Evolutionary conservation across 1,140 invertebrate genomes (phyloP), one percentile per base, ranked within the genome.

Genomic region (Drosophila chauvacae): DNA sequence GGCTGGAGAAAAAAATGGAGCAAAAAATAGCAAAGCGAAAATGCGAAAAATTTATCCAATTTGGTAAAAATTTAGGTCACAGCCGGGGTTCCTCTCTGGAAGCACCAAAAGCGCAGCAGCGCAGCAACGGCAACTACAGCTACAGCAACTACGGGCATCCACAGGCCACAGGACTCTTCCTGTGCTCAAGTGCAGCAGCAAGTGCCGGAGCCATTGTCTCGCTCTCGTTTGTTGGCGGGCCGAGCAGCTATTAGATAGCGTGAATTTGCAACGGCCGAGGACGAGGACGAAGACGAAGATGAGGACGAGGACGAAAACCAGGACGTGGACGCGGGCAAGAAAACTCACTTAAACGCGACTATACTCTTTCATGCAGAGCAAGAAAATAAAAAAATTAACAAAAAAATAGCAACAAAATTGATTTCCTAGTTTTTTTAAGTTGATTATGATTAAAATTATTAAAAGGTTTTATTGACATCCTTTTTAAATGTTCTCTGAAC

Each of bases 41-140:
- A 91, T 91, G 90, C 90, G 90, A 91, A 91, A 91, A 91, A 91
- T 91, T 86, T 91, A 91, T 91, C 90, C 90, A 91, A 91, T 91
- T 91, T 91, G 90, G 90, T 90, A 91, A 91, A 91, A 91, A 91
- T 91, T 91, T 91, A 78, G 90, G 90, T 91, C 90, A 91, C 81
- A 90, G 72, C 78, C 80, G 75, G 77, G 88, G 64, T 77, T 58
- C 53, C 62, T 50, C 55, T 55, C 79, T 86, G 72, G 63, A 80
- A 83, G 72, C 68, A 50, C 68, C 73, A 87, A 87, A 90, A 87
- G 84, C 77, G 84, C 84, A 86, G 82, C 77, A 71, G 71, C 77
- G 84, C 83, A 85, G 82, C 78, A 71, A 65, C 51, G 20, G 20
- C 53, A 37, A 14, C 53, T 35, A 55, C 53, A 55, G 6, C 35